Percentiles rank a stretch among this genome's conserved stretches.
Conservation (phyloP, 2,113 vertebrate species). For the Pygoscelis antarcticus region DNA sequence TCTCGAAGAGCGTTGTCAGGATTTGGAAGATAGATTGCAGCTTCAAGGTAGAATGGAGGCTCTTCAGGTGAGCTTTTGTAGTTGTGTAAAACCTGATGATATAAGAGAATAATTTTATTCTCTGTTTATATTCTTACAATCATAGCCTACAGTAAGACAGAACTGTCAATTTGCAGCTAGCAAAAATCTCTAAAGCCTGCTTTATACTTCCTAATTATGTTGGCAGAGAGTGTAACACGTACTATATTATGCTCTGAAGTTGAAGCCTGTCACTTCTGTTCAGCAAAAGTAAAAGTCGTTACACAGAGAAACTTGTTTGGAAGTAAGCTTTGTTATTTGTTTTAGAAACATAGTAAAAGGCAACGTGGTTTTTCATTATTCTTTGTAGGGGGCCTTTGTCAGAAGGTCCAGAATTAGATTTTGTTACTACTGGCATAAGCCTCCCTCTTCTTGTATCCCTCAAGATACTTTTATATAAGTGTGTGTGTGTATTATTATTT, state of each 20-base stretch:
- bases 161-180: not conserved
- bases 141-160: not conserved
- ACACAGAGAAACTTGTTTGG: not conserved
- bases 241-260: not conserved
- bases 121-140: not conserved
- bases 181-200: not conserved
- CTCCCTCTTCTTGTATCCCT: not conserved
- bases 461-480: not conserved
- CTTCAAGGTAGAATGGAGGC: conserved; percentile 86
- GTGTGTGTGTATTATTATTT: not conserved
- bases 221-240: not conserved
- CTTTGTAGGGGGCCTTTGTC: not conserved
- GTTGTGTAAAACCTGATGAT: not conserved
- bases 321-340: not conserved
- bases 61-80: conserved; percentile 79
- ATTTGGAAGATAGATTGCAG: conserved; percentile 87
- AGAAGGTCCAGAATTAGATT: not conserved
- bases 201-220: not conserved
- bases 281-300: not conserved
- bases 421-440: not conserved
- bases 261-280: not conserved
- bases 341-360: not conserved
- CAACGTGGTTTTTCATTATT: not conserved
- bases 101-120: not conserved
- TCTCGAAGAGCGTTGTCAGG: conserved; percentile 86